phyloP scores from a whole-genome alignment of 2,888 invertebrate genomes.

The Chalcis sispes region DNA sequence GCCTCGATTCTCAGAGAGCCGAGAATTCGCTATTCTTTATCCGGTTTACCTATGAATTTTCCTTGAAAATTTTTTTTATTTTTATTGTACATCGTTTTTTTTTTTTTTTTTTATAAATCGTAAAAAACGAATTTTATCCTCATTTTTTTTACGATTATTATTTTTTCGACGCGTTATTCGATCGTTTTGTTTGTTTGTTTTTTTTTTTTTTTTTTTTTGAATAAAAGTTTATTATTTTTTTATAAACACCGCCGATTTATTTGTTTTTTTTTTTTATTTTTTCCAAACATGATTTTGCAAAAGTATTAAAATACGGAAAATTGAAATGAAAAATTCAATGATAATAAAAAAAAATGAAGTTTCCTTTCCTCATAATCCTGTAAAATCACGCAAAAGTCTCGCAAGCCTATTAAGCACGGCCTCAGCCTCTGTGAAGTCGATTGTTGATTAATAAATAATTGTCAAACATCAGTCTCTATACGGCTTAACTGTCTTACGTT shows the following conservation, averaged over 20 bases:
- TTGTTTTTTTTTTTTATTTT: neutral
- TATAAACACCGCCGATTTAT: neutral
- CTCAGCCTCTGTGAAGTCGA: conserved; percentile 58
- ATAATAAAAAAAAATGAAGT: neutral
- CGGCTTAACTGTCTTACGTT: neutral
- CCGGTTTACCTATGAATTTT: neutral
- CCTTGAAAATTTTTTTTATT: neutral
- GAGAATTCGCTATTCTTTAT: neutral
- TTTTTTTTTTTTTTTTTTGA: too few species aligned
- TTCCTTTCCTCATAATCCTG: neutral
- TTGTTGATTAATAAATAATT: conserved; percentile 50
- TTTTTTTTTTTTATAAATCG: neutral
- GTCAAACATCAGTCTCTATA: conserved; percentile 47
- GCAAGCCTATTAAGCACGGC: conserved; percentile 60
- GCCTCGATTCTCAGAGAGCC: neutral
- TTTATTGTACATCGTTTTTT: neutral
- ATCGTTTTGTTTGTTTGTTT: neutral
- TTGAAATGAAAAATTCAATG: too few species aligned
- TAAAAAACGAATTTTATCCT: neutral
- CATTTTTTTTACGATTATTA: neutral
- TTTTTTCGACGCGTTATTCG: neutral
- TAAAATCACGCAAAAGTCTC: conserved; percentile 46
- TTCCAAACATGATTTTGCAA: too few species aligned
- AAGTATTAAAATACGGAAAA: neutral
- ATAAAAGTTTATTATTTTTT: neutral